Base-by-base conservation (phyloP, 2,113 vertebrate species). In the Rhinichthys klamathensis region DNA sequence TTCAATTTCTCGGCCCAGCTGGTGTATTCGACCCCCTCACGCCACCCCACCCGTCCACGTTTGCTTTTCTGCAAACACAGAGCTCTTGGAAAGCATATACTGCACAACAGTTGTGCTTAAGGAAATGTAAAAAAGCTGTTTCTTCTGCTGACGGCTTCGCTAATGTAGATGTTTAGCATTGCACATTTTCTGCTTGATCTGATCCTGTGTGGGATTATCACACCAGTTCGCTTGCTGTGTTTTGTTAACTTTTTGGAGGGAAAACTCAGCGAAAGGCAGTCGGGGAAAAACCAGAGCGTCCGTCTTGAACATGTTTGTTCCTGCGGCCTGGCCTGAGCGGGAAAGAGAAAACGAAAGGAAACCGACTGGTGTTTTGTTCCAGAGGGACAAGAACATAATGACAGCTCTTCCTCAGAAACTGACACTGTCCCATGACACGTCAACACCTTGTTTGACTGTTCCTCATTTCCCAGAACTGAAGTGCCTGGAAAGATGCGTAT, bases 181-280 rank as follows among this genome's bases (percentile, higher is more conserved):
- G 94, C 94, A 94, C 92, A 94, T 94, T 94, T 94, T 94, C 93
- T 94, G 94, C 94, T 93, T 94, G 92, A 93, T 92, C 87, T 92
- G 92, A 91, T 92, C 90, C 91, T 92, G 92, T 80, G 80, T 82
- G 80, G 80, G 63, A 82, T 82, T 82, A 82, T 70, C 46, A 21
- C 41, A 80, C 27, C 41, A 81, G 16, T 81, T 69, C 5, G 10
- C 41, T 30, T 32, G 61, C 60, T 46, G 79, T 18, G 60, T 81
- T 79, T 76, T 76, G 9, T 35, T 56, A 58, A 58, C 51, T 78
- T 78, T 65, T 16, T 3, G 4, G 60, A 21, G n/a, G 79, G 41
- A 46, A 30, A 32, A 12, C 74, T 76, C 49, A 32, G 44, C 25
- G 8, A 23, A 16, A 6, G 51, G 46, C 74, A 6, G 6, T 21